Conservation (phyloP, 2,888 invertebrate genomes). For the Apeira syringaria region DNA sequence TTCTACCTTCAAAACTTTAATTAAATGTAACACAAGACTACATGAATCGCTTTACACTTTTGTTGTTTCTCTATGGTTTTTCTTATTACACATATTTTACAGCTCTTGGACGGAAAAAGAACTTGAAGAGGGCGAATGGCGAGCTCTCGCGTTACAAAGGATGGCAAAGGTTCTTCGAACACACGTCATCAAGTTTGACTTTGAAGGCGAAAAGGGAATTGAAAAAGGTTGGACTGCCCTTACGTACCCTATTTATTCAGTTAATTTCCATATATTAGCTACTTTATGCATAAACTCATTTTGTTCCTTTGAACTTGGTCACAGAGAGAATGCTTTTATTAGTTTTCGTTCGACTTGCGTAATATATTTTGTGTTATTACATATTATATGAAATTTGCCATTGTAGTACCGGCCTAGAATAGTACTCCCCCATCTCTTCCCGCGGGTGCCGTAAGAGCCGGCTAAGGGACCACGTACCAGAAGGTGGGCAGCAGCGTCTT, state of each 20-base stretch:
- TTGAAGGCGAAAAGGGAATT: slow-evolving; percentile 62
- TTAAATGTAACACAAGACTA: not conserved
- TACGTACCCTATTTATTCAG: not conserved
- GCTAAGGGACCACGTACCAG: no score
- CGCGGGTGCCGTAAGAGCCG: no score
- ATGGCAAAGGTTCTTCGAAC: slow-evolving; percentile 84
- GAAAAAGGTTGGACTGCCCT: slow-evolving; percentile 59
- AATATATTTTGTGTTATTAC: no score
- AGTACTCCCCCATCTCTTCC: no score
- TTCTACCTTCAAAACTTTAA: not conserved
- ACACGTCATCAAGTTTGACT: slow-evolving; percentile 86
- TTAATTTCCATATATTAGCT: not conserved
- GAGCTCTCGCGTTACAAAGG: slow-evolving; percentile 82
- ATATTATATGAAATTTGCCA: no score
- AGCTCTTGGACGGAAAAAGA: slow-evolving; percentile 72
- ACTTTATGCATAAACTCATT: not conserved
- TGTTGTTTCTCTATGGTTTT: no score
- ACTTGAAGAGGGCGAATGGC: slow-evolving; percentile 80
- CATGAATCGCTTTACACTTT: no score
- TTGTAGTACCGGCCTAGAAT: no score
- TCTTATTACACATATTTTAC: slow-evolving; percentile 12
- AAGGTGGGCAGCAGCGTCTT: no score
- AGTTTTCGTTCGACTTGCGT: no score
- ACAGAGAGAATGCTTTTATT: not conserved
- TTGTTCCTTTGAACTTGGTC: not conserved